These are phyloP conservation scores for Corythornis vintsioides DNA, from an alignment of 2,113 vertebrate genomes.

Conservation along the genomic window DNA sequence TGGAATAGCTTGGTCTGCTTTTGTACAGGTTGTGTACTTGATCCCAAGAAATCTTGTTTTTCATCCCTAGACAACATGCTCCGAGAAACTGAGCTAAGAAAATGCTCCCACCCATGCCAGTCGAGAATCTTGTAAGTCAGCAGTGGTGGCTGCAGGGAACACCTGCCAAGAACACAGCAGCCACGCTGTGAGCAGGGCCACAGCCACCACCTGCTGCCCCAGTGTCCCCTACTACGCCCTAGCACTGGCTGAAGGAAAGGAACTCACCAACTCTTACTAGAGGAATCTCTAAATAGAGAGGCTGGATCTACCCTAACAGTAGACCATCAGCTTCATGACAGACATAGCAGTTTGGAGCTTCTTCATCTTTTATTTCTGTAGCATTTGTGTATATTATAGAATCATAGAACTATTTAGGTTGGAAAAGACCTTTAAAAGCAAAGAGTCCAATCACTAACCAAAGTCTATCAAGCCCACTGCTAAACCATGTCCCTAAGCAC, in stretches of 20 bases:
- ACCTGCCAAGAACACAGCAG: neutral
- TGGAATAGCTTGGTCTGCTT: fast-evolving
- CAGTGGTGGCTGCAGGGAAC: neutral
- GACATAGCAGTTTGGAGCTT: neutral
- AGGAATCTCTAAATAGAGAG: neutral
- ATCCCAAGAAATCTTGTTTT: neutral
- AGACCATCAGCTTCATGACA: neutral
- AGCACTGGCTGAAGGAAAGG: neutral
- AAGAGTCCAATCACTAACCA: too few relatives aligned
- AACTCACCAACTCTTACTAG: neutral
- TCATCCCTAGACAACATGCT: neutral
- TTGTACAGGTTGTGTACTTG: neutral
- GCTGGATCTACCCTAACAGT: neutral
- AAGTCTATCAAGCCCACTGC: too few relatives aligned
- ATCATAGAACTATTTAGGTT: too few relatives aligned
- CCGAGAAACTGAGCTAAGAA: neutral
- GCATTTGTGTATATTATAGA: neutral
- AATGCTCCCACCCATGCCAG: neutral
- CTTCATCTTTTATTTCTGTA: neutral
- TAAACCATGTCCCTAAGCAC: too few relatives aligned
- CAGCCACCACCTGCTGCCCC: fast-evolving
- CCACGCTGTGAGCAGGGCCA: fast-evolving
- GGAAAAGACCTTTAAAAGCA: too few relatives aligned
- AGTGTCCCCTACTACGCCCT: fast-evolving
- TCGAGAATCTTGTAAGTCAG: neutral